A percentile compares a stretch with the other conserved stretches of the same genome.
Evolutionary conservation across 1,140 invertebrate species (phyloP).

Genomic region (Drosophila triauraria): DNA sequence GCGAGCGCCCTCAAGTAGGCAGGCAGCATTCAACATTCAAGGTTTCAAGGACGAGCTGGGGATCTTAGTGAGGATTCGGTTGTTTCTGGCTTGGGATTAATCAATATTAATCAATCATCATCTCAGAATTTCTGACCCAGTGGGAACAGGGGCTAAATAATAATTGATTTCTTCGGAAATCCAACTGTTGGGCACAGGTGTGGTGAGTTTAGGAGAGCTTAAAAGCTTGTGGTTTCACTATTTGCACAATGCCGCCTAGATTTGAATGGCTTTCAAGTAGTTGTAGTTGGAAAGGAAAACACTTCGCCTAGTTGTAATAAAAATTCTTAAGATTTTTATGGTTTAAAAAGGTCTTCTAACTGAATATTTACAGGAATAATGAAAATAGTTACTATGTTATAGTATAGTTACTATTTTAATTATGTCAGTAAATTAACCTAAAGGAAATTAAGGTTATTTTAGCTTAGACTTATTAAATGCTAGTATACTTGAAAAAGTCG

Average conservation of each 20-base stretch:
- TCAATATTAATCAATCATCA: constrained; percentile 36
- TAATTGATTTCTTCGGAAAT: not conserved
- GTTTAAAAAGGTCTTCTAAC: too few relatives aligned
- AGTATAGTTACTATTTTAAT: too few relatives aligned
- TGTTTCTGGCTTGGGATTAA: constrained; percentile 4
- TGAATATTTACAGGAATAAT: not conserved
- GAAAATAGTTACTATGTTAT: not conserved
- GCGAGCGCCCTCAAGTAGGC: constrained; percentile 60
- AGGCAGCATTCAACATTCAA: constrained; percentile 51
- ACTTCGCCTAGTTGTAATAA: not conserved
- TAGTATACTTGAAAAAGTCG: not conserved
- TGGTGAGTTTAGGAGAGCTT: constrained; percentile 35
- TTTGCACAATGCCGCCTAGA: not conserved
- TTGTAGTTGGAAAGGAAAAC: not conserved
- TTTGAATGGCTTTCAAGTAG: constrained; percentile 15
- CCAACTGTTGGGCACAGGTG: not conserved
- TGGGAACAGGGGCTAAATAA: constrained; percentile 8
- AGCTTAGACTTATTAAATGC: not conserved
- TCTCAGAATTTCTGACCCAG: constrained; percentile 30
- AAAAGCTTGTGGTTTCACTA: constrained; percentile 16
- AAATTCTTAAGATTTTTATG: not conserved
- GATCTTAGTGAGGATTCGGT: not conserved
- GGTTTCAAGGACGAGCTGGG: constrained; percentile 29
- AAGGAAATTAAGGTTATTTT: not conserved
- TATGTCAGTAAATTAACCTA: too few relatives aligned